Base-by-base conservation (phyloP, 2,113 vertebrate genomes). In the Gnathonemus longibarbis region DNA sequence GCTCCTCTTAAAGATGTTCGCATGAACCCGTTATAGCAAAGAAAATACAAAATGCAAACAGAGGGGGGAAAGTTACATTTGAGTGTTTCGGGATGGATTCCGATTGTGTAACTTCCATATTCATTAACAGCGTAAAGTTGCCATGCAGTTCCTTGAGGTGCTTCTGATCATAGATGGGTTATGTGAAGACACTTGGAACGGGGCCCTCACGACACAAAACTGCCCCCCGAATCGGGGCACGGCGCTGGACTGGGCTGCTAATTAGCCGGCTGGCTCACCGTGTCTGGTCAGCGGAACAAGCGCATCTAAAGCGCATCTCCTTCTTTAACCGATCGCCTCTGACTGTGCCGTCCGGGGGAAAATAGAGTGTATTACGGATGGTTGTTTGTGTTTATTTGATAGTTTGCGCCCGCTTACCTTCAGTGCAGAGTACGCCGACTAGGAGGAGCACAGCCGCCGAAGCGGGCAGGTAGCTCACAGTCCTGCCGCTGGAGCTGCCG, bases 341-440 rank as follows among this genome's bases (percentile, higher is more conserved):
- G 7, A 31, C 62, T 31, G 62, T 70, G 62, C 62, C 10, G 3
- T 66, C 58, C 58, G 9, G n/a, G 24, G 58, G 24, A 0, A 27
- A 66, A 27, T 31, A 11, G 0, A 66, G 9, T 66, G 3, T 27
- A 66, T 66, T 27, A 27, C 58, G n/a, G 1, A 4, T 31, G 62
- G n/a, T 31, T 70, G n/a, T 13, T 10, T n/a, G n/a, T 48, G 42
- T 84, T 39, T 39, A 19, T 21, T 7, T 48, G 83, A 46, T n/a
- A 19, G 27, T 39, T 31, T 24, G 31, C 87, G 35, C 8, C 53
- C 6, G 21, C 95, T 90, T 58, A 96, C 96, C 96, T 94, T 95
- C 93, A 48, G 94, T 89, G 91, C 88, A 94, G 91, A 96, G n/a
- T 3, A 96, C 21, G 91, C 88, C 93, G 53, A 92, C 19, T 4